Evolutionary conservation across 2,888 invertebrate species (phyloP).

Genomic region (Hartigia nigra): DNA sequence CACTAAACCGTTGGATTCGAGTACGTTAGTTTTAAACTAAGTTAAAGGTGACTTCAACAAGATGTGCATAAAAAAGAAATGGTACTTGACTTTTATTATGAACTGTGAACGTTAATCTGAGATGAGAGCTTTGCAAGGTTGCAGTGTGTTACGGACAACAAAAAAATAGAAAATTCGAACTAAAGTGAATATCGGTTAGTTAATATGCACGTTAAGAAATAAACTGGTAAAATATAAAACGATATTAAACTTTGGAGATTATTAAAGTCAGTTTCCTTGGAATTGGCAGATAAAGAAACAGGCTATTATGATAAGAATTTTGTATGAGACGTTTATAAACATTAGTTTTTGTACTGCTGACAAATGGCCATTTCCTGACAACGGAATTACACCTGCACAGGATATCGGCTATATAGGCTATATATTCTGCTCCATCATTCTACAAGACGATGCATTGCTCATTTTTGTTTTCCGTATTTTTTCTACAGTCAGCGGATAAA

Average conservation of each 20-base stretch:
- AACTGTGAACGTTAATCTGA: background rate
- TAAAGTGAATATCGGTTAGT: background rate
- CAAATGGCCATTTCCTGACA: too few species aligned
- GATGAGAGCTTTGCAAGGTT: background rate
- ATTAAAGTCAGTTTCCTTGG: background rate
- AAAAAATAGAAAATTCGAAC: background rate
- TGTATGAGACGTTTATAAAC: background rate
- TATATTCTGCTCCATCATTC: background rate
- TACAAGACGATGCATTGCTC: background rate
- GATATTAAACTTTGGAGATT: background rate
- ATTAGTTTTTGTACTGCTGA: background rate
- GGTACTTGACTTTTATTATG: background rate
- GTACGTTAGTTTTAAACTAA: background rate
- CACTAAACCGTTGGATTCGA: background rate
- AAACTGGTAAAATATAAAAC: background rate
- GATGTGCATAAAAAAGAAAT: background rate
- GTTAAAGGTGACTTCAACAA: background rate
- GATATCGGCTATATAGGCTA: background rate
- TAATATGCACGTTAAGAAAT: background rate
- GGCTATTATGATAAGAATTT: background rate
- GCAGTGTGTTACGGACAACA: background rate
- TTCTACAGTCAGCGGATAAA: background rate
- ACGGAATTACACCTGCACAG: too few species aligned
- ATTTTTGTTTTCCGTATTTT: background rate
- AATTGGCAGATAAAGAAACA: background rate